A percentile compares a stretch with the other conserved stretches of the same genome.
phyloP scores from a whole-genome alignment of 1,140 invertebrate species.

The Elymnias hypermnestra region DNA sequence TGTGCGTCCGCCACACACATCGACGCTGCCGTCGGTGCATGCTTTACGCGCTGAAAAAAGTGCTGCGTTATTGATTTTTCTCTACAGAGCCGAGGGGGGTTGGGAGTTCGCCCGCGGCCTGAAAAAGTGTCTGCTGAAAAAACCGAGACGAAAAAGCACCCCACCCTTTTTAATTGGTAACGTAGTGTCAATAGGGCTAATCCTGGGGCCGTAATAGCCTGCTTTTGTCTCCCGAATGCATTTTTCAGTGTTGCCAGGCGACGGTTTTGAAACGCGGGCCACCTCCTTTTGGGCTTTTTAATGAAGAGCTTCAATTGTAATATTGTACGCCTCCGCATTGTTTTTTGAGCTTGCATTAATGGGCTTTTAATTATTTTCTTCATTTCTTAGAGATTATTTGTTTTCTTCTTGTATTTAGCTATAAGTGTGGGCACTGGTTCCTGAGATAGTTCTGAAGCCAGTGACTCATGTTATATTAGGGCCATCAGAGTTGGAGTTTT shows the following conservation, averaged over 20 bases:
- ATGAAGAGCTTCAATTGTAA: constrained; percentile 28
- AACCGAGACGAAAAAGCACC: constrained; percentile 74
- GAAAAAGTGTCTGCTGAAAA: constrained; percentile 74
- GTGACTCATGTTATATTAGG: too few species aligned
- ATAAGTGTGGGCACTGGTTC: too few species aligned
- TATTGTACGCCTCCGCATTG: constrained; percentile 25
- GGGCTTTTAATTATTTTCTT: background rate
- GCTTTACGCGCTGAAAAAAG: constrained; percentile 74
- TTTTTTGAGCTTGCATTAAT: constrained; percentile 8
- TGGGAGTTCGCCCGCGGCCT: constrained; percentile 57
- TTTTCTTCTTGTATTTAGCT: too few species aligned
- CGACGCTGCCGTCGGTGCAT: constrained; percentile 53
- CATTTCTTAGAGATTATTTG: too few species aligned
- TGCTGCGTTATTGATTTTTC: constrained; percentile 74
- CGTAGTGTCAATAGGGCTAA: constrained; percentile 75
- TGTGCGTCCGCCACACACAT: constrained; percentile 47
- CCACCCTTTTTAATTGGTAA: constrained; percentile 74
- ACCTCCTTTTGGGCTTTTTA: constrained; percentile 40
- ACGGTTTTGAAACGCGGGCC: constrained; percentile 36
- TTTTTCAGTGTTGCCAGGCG: constrained; percentile 66
- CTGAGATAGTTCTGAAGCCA: too few species aligned
- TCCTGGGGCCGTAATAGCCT: constrained; percentile 65
- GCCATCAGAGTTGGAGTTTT: too few species aligned
- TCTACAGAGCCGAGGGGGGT: constrained; percentile 51
- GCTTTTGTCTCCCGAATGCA: constrained; percentile 69